Evolutionary conservation across 2,797 vertebrate species (phyloP), one percentile per base, ranked within the genome.

Genomic region (Leptodactylus fallax): DNA sequence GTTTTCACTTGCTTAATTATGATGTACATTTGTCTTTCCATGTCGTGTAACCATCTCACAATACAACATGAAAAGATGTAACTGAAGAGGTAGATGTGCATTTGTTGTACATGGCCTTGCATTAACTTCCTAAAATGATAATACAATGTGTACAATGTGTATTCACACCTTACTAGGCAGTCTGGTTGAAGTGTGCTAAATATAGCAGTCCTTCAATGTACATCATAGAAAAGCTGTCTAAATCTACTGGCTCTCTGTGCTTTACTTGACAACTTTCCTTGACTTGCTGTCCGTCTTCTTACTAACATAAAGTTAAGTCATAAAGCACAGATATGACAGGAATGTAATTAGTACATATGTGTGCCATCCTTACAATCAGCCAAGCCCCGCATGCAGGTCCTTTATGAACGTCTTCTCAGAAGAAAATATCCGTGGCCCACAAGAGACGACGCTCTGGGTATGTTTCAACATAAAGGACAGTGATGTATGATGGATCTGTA

Each of bases 321-420:
- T 92, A 93, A 94, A 93, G 93, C 91, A 90, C 92, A 93, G 90
- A 87, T 94, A 90, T 91, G 91, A 92, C 93, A 94, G 90, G 93
- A 94, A 92, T 94, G 92, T 95, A 98, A 98, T 94, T 94, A 96
- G 95, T 94, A 86, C 94, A 93, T 98, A 95, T 98, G 96, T 98
- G 96, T 99, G 94, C 97, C 97, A 98, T 98, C 96, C 97, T 96
- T 95, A 90, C 94, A 95, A 99, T 97, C 99, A 99, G 98, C 98
- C 96, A 97, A 99, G 95, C 95, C 98, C 97, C 98, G 97, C 98
- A 99, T 97, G 97, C 98, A 99, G 96, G 97, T 99, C 95, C 98
- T 99, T 95, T 99, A 98, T 97, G 98, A 99, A 92, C 94, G 98
- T 95, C 97, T 99, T 94, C 98, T 99, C 96, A 98, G 98, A 98